phyloP scores from a whole-genome alignment of 2,113 vertebrate species.

The Nematolebias whitei region DNA sequence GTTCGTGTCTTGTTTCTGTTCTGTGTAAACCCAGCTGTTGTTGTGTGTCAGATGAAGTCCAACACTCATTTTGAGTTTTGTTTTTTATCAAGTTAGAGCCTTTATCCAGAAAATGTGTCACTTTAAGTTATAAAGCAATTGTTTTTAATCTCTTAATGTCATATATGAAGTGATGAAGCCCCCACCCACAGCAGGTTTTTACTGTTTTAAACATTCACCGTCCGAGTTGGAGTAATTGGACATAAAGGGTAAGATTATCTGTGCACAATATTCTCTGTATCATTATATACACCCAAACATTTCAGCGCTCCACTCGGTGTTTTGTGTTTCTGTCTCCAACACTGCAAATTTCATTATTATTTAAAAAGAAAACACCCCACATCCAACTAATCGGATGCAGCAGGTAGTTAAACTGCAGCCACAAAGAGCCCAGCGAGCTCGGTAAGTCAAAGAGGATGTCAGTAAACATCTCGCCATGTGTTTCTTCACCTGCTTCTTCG shows the following conservation, averaged over 20 bases:
- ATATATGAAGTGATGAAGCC: conserved; percentile 14
- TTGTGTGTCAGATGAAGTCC: conserved; percentile 45
- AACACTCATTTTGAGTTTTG: conserved; percentile 29
- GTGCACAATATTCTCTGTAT: conserved; percentile 39
- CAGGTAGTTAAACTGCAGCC: conserved; percentile 45
- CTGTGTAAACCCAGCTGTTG: conserved; percentile 29
- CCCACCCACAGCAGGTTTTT: conserved; percentile 31
- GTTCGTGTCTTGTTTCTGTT: conserved; percentile 46
- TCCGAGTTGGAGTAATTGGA: conserved; percentile 53
- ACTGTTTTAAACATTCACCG: conserved; percentile 30
- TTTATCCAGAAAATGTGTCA: conserved; percentile 16
- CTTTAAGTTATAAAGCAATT: background rate
- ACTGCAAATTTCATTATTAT: conserved; percentile 39
- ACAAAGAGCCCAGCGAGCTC: conserved; percentile 57
- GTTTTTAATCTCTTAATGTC: background rate
- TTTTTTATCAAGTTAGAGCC: conserved; percentile 10
- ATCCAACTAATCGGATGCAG: conserved; percentile 50
- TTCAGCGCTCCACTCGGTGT: conserved; percentile 55
- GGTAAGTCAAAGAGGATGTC: conserved; percentile 72
- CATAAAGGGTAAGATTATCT: conserved; percentile 62
- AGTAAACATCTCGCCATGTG: conserved; percentile 61
- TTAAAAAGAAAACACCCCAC: conserved; percentile 38
- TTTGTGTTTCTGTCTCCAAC: conserved; percentile 63
- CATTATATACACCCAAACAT: conserved; percentile 45
- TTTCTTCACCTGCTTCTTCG: conserved; percentile 48